These are phyloP conservation scores for Sander vitreus DNA, from an alignment of 2,113 vertebrate genomes.

Conservation along the genomic window DNA sequence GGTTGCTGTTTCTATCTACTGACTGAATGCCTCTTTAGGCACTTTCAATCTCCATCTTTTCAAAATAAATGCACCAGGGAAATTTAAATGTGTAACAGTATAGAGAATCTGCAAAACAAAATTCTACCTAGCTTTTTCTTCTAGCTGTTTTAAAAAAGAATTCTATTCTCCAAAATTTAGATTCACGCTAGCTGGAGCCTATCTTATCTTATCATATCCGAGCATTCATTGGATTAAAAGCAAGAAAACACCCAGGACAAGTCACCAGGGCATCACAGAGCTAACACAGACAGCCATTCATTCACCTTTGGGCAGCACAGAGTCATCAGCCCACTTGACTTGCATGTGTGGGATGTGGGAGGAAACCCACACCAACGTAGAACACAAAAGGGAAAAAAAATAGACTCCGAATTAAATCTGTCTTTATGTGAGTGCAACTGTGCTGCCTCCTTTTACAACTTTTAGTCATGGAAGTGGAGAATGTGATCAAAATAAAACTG, in stretches of 20 bases:
- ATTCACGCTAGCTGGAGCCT: conserved; percentile 20
- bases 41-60: conserved; percentile 15
- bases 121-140: background rate
- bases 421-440: conserved; percentile 45
- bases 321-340: conserved; percentile 54
- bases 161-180: conserved; percentile 6
- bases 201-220: background rate
- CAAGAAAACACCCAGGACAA: conserved; percentile 8
- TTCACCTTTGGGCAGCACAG: conserved; percentile 59
- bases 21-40: conserved; percentile 28
- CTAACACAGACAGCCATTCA: conserved; percentile 45
- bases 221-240: conserved; percentile 27
- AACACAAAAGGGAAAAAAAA: background rate
- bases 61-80: background rate
- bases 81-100: background rate
- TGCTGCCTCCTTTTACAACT: conserved; percentile 61
- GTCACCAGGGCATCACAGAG: conserved; percentile 24
- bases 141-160: background rate
- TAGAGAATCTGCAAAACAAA: conserved; percentile 5
- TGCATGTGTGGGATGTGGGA: conserved; percentile 50
- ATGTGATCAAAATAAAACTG: conserved; percentile 63
- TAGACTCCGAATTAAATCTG: conserved; percentile 31
- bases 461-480: conserved; percentile 65
- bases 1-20: background rate
- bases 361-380: conserved; percentile 33